phyloP scores from a whole-genome alignment of 1,140 invertebrate genomes.

The Sipha flava region DNA sequence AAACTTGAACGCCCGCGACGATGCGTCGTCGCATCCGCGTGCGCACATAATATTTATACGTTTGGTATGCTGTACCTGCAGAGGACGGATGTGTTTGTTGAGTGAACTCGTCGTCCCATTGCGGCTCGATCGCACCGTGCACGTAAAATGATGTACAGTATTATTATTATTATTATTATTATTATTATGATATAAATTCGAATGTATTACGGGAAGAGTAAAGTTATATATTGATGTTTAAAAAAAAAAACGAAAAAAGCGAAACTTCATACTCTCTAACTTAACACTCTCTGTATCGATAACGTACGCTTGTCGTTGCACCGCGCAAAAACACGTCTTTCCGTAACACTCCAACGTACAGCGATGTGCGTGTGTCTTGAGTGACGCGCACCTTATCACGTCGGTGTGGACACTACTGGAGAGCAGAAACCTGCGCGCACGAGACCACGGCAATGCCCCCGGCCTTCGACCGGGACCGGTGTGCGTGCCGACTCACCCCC shows the following conservation, averaged over 20 bases:
- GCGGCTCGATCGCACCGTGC: neutral
- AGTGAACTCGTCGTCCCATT: neutral
- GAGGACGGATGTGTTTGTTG: neutral
- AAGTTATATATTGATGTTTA: too few relatives aligned
- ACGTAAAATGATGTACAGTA: too few relatives aligned
- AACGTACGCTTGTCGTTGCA: too few relatives aligned
- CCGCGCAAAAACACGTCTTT: too few relatives aligned
- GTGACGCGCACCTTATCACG: neutral
- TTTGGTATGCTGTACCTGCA: too few relatives aligned
- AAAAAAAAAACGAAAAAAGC: too few relatives aligned
- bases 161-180: neutral
- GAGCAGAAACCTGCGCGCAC: neutral
- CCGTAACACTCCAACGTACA: too few relatives aligned
- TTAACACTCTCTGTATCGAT: too few relatives aligned
- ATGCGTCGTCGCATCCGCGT: neutral
- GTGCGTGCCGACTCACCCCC: neutral
- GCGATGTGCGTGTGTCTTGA: neutral
- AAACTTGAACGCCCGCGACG: neutral
- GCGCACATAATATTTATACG: too few relatives aligned
- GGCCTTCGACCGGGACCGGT: slow-evolving; percentile 9
- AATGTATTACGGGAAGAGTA: too few relatives aligned
- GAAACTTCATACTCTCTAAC: too few relatives aligned
- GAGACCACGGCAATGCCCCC: neutral
- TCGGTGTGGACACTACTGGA: neutral
- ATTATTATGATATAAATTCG: neutral